phyloP scores from a whole-genome alignment of 2,888 invertebrate species.

The Leptinotarsa peninsularis region DNA sequence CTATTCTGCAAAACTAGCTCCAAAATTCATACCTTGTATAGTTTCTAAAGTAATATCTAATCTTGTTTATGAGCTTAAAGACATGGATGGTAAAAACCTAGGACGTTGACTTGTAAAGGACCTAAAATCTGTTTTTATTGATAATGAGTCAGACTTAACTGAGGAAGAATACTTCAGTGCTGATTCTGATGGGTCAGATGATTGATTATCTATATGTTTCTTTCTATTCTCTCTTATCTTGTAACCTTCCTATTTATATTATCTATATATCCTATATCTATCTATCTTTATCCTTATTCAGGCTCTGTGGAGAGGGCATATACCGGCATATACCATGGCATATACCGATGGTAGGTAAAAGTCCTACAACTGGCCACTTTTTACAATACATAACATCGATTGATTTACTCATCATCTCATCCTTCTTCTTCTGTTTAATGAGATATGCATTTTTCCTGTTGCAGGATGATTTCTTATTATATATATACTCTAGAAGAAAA shows the following conservation, averaged over 20 bases:
- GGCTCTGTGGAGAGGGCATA: too few relatives aligned
- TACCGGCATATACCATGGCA: too few relatives aligned
- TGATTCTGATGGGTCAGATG: neutral
- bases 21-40: constrained; percentile 45
- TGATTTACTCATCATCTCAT: too few relatives aligned
- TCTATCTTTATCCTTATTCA: too few relatives aligned
- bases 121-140: constrained; percentile 28
- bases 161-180: neutral
- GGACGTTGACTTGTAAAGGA: constrained; percentile 47
- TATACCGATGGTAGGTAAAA: too few relatives aligned
- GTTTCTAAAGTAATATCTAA: constrained; percentile 35
- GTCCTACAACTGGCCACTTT: too few relatives aligned
- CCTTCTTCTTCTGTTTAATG: too few relatives aligned
- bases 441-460: too few relatives aligned
- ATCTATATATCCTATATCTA: neutral
- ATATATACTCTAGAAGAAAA: too few relatives aligned
- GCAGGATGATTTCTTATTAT: too few relatives aligned
- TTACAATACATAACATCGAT: too few relatives aligned
- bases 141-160: constrained; percentile 10
- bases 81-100: constrained; percentile 39
- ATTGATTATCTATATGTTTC: neutral
- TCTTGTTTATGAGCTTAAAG: constrained; percentile 23
- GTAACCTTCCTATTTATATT: neutral
- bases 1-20: constrained; percentile 44
- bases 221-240: neutral